Evolutionary conservation across 2,888 invertebrate species (phyloP).

Genomic region (Xylota segnis): DNA sequence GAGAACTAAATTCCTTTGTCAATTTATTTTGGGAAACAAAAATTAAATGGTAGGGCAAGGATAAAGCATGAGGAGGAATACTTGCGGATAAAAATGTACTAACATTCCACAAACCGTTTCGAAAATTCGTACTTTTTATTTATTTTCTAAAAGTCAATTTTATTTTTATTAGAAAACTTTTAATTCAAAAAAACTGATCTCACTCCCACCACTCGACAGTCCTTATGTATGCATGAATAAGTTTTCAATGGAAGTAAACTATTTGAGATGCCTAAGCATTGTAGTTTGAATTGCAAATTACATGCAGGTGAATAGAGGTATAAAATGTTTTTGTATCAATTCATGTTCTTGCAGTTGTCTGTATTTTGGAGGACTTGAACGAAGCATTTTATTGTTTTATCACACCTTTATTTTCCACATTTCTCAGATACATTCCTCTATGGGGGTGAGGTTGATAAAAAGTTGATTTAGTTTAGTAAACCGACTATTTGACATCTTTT

Average conservation of each 20-base stretch:
- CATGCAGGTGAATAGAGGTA: neutral
- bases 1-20: slow-evolving; percentile 34
- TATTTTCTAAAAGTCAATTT: slow-evolving; percentile 26
- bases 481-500: neutral
- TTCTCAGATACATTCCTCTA: neutral
- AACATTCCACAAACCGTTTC: neutral
- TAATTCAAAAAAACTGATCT: slow-evolving; percentile 26
- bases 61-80: slow-evolving; percentile 1
- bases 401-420: neutral
- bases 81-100: slow-evolving; percentile 6
- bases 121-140: slow-evolving; percentile 20
- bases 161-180: slow-evolving; percentile 42
- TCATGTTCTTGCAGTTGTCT: neutral
- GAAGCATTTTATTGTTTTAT: neutral
- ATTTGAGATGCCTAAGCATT: neutral
- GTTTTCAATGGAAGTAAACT: slow-evolving; percentile 11
- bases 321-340: neutral
- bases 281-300: slow-evolving; percentile 9
- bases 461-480: neutral
- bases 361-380: neutral
- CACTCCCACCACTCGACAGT: neutral
- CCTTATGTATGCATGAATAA: slow-evolving; percentile 1
- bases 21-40: slow-evolving; percentile 31
- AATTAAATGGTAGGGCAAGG: slow-evolving; percentile 13
- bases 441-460: neutral